Conservation (phyloP, 2,797 vertebrate species). For the Cyclopterus lumpus region DNA sequence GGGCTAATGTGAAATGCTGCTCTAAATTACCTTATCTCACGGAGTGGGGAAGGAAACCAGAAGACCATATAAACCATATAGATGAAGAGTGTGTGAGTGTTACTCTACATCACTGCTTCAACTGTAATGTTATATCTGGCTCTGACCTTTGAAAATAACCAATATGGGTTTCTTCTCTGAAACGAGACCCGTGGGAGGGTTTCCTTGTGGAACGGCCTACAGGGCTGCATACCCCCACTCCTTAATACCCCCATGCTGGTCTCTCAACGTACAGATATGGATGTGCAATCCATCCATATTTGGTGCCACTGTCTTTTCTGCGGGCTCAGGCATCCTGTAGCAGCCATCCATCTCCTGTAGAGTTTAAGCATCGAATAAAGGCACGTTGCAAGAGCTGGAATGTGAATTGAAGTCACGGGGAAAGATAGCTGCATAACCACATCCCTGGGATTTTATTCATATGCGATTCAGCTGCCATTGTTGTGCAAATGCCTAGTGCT, state of each 20-base stretch:
- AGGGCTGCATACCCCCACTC: constrained; percentile 32
- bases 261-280: constrained; percentile 3
- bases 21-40: constrained; percentile 51
- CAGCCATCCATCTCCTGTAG: constrained; percentile 38
- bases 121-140: constrained; percentile 65
- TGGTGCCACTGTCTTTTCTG: constrained; percentile 48
- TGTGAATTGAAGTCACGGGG: constrained; percentile 55
- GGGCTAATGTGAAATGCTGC: constrained; percentile 59
- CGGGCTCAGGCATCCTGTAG: constrained; percentile 25
- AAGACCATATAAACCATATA: constrained; percentile 41
- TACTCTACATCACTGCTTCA: constrained; percentile 64
- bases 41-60: constrained; percentile 47
- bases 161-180: constrained; percentile 65
- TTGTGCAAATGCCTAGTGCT: constrained; percentile 80
- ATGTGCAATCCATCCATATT: constrained; percentile 41
- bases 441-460: constrained; percentile 73
- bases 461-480: constrained; percentile 70
- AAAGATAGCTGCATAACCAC: constrained; percentile 67
- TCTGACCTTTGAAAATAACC: constrained; percentile 79
- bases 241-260: constrained; percentile 46
- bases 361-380: constrained; percentile 58
- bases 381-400: constrained; percentile 47
- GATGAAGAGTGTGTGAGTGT: constrained; percentile 47
- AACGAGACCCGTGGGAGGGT: constrained; percentile 67
- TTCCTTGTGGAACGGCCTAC: constrained; percentile 52